Conservation (phyloP, 2,113 vertebrate genomes). For the Megaceryle maxima region DNA sequence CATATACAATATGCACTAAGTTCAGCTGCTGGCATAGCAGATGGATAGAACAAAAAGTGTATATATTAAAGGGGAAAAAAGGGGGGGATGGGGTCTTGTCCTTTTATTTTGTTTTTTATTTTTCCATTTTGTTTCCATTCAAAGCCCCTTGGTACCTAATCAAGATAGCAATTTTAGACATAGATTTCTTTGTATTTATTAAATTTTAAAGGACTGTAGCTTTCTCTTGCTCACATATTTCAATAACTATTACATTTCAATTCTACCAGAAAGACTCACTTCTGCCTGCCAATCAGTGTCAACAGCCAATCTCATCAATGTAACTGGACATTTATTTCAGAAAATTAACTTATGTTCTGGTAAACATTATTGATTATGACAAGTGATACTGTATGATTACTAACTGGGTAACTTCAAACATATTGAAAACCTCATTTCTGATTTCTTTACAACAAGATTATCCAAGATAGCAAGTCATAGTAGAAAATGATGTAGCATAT, state of each 20-base stretch:
- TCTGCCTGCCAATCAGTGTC: slow-evolving; percentile 57
- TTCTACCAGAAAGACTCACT: slow-evolving; percentile 41
- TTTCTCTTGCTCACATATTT: slow-evolving; percentile 34
- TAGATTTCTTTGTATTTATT: slow-evolving; percentile 13
- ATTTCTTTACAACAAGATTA: not conserved
- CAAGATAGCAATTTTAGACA: not conserved
- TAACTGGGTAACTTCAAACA: slow-evolving; percentile 43
- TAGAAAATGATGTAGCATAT: not conserved
- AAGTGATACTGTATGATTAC: slow-evolving; percentile 4
- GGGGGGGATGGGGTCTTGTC: accelerated
- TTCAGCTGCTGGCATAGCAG: not conserved
- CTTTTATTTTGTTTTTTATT: not conserved
- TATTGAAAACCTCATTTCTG: slow-evolving; percentile 44
- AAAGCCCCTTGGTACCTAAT: not conserved
- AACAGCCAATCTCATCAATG: slow-evolving; percentile 49
- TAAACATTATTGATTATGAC: slow-evolving; percentile 63
- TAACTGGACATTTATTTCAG: slow-evolving; percentile 38
- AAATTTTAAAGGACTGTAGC: slow-evolving; percentile 5
- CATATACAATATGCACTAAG: not conserved
- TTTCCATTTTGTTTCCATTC: not conserved
- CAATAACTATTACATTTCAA: slow-evolving; percentile 10
- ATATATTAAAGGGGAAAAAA: not conserved
- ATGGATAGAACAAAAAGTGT: not conserved
- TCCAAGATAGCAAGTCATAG: not conserved
- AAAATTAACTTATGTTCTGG: slow-evolving; percentile 25